Evolutionary conservation across 1,140 invertebrate species (phyloP).

Genomic region (Amphibalanus amphitrite): DNA sequence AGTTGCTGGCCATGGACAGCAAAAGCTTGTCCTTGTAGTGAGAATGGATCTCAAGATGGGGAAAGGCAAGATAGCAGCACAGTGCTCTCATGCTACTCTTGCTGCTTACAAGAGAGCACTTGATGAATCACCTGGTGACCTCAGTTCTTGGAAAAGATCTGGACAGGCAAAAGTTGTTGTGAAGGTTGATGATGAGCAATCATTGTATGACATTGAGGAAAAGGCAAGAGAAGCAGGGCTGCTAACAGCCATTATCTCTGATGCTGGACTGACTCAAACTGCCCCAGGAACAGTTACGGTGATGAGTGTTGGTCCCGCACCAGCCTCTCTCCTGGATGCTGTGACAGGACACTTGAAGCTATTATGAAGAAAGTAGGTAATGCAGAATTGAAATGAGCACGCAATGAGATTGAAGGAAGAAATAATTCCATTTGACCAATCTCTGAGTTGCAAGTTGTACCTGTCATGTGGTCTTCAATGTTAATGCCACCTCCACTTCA

Average conservation of each 20-base stretch:
- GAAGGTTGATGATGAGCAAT: slow-evolving; percentile 24
- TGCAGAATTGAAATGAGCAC: too few species aligned
- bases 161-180: slow-evolving; percentile 36
- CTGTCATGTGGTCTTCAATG: too few species aligned
- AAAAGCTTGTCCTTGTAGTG: slow-evolving; percentile 33
- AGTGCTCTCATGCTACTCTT: slow-evolving; percentile 36
- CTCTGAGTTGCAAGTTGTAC: too few species aligned
- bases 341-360: slow-evolving; percentile 21
- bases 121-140: slow-evolving; percentile 20
- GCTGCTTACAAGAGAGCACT: slow-evolving; percentile 24
- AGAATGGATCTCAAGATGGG: slow-evolving; percentile 37
- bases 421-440: too few species aligned
- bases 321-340: slow-evolving; percentile 16
- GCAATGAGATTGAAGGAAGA: too few species aligned
- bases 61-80: slow-evolving; percentile 28
- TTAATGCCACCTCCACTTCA: too few species aligned
- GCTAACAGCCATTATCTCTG: slow-evolving; percentile 28
- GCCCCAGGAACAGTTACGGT: slow-evolving; percentile 33
- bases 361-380: too few species aligned
- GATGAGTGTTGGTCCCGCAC: slow-evolving; percentile 32
- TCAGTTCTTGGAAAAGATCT: slow-evolving; percentile 28
- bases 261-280: slow-evolving; percentile 38
- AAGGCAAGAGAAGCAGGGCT: slow-evolving; percentile 26
- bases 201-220: slow-evolving; percentile 19
- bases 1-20: not conserved